phyloP scores from a whole-genome alignment of 2,797 vertebrate species.

The Clarias laeviceps region DNA sequence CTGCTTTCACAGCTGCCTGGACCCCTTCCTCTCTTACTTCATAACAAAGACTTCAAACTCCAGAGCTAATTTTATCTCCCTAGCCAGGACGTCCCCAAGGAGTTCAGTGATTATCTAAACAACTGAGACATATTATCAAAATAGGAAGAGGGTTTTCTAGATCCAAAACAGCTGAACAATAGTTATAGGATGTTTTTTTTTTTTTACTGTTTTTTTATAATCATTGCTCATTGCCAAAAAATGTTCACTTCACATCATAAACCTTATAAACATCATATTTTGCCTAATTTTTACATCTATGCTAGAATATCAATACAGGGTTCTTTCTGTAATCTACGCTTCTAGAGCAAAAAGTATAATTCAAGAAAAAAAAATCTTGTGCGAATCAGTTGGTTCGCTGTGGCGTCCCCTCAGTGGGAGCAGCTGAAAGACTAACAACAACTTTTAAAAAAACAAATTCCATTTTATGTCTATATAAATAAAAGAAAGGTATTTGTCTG shows the following conservation, averaged over 20 bases:
- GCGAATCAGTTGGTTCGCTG: no score
- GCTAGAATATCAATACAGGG: neutral
- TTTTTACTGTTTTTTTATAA: neutral
- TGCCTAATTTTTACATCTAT: no score
- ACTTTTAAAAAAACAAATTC: no score
- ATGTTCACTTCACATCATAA: neutral
- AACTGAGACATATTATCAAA: neutral
- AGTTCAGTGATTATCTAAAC: constrained; percentile 56
- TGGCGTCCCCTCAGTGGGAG: no score
- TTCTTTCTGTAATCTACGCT: neutral
- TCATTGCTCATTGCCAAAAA: neutral
- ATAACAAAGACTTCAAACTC: constrained; percentile 75
- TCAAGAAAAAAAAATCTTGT: neutral
- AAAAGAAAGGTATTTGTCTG: no score
- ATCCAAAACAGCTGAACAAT: constrained; percentile 33
- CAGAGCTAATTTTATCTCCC: constrained; percentile 65
- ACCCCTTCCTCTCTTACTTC: constrained; percentile 89
- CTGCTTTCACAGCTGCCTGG: constrained; percentile 91
- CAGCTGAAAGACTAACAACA: no score
- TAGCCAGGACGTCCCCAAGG: constrained; percentile 51
- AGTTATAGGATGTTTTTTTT: constrained; percentile 15
- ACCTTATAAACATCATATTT: neutral
- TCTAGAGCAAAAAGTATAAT: neutral
- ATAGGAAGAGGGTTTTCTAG: constrained; percentile 1
- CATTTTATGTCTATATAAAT: no score